A percentile compares a stretch with the other conserved stretches of the same genome.
Evolutionary conservation across 2,797 vertebrate genomes (phyloP).

Genomic region (Enteromius radiatus): DNA sequence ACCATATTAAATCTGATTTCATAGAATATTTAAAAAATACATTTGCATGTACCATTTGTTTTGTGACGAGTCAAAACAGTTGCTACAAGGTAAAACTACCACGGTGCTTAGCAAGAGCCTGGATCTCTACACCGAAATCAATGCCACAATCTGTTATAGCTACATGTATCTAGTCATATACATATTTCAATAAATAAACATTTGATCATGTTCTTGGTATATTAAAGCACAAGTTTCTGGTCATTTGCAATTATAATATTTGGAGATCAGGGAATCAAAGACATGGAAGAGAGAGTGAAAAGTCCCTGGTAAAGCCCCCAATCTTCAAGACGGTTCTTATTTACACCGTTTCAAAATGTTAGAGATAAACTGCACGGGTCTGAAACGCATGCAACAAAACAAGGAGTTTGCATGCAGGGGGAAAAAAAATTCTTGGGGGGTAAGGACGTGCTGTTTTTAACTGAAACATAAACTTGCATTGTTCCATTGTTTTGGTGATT

Average conservation of each 20-base stretch:
- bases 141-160: conserved; percentile 71
- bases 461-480: conserved; percentile 44
- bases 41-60: conserved; percentile 52
- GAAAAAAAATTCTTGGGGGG: conserved; percentile 27
- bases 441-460: conserved; percentile 21
- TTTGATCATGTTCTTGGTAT: conserved; percentile 55
- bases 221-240: conserved; percentile 86
- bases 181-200: conserved; percentile 70
- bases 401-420: conserved; percentile 54
- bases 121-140: conserved; percentile 75
- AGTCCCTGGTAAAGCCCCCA: conserved; percentile 66
- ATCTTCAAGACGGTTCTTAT: conserved; percentile 45
- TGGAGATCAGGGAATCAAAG: conserved; percentile 60
- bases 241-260: conserved; percentile 73
- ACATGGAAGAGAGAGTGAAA: conserved; percentile 60
- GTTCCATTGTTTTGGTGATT: conserved; percentile 38
- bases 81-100: conserved; percentile 73
- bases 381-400: conserved; percentile 54
- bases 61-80: conserved; percentile 55
- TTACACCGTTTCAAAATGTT: conserved; percentile 35
- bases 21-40: conserved; percentile 54
- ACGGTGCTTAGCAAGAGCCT: conserved; percentile 67
- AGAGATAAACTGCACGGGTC: conserved; percentile 42
- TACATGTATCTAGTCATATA: conserved; percentile 73
- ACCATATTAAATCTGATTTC: conserved; percentile 42